Base-by-base conservation (phyloP, 2,797 vertebrate genomes). In the Myripristis jacobus region DNA sequence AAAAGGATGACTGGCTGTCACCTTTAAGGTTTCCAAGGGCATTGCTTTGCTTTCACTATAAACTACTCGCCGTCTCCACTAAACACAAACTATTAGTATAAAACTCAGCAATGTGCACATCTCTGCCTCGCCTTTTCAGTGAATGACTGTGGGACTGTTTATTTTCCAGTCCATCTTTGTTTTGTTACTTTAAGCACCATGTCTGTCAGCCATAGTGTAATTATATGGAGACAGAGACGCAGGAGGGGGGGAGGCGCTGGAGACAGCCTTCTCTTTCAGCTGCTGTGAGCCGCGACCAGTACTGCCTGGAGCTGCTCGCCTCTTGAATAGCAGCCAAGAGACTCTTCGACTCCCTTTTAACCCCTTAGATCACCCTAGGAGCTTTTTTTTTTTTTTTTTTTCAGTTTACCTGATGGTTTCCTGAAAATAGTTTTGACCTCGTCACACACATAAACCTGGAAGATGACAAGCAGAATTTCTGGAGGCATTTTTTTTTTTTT, bases 111-210 rank as follows among this genome's bases (percentile, higher is more conserved):
- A 70, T 27, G 74, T 70, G 72, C 80, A 74, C 75, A 73, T 77
- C 56, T 68, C 56, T 36, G 75, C 27, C 78, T 83, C 66, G 41
- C 38, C 73, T 69, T 80, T 61, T 71, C 72, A 81, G 48, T 70
- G 73, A 84, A 83, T 65, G 82, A 77, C 83, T 81, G 83, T 82
- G 89, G 81, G 77, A 82, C 86, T 93, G 92, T 94, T 93, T 94
- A 93, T 93, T 94, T 93, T 92, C 89, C 90, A 90, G 87, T 70
- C 82, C 24, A 88, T 89, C 93, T 93, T 93, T 95, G 93, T 94
- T 94, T 95, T 94, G 91, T 94, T 93, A 92, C 92, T 93, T 92
- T 94, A 95, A 94, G 93, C 92, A 92, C 88, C 84, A 85, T 90
- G 93, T 95, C 93, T 94, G 92, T 94, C 93, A 94, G 92, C 91